These are phyloP conservation scores for Raphicerus campestris DNA, from an alignment of 2,113 vertebrate species.

Conservation along the genomic window DNA sequence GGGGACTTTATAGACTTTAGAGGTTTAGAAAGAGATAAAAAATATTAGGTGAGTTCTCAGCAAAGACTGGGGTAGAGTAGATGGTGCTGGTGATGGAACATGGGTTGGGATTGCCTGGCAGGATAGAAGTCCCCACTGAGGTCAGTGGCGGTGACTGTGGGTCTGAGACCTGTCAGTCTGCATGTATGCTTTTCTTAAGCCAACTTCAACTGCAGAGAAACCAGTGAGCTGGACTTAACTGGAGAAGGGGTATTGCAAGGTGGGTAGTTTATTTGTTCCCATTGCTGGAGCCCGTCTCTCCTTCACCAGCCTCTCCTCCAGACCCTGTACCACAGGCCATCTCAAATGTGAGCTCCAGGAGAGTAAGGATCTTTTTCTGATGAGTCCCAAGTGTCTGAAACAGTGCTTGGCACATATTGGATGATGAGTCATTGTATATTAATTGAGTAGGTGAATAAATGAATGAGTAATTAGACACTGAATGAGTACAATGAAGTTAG, in stretches of 20 bases:
- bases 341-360: neutral
- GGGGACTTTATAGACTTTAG: neutral
- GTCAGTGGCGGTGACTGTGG: neutral
- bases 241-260: neutral
- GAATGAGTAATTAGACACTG: neutral
- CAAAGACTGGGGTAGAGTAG: neutral
- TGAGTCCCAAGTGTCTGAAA: neutral
- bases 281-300: neutral
- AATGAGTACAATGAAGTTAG: neutral
- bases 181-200: neutral
- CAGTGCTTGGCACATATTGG: neutral
- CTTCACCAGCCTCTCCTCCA: neutral
- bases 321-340: neutral
- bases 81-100: neutral
- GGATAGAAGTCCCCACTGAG: neutral
- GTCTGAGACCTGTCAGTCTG: neutral
- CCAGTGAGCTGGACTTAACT: neutral
- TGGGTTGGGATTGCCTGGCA: neutral
- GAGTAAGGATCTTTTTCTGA: neutral
- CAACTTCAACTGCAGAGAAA: neutral
- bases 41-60: neutral
- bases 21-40: neutral
- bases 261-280: neutral
- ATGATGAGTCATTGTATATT: neutral
- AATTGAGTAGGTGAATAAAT: neutral